Evolutionary conservation across 2,113 vertebrate species (phyloP), one percentile per base, ranked within the genome.

Genomic region (Cheilinus undulatus): DNA sequence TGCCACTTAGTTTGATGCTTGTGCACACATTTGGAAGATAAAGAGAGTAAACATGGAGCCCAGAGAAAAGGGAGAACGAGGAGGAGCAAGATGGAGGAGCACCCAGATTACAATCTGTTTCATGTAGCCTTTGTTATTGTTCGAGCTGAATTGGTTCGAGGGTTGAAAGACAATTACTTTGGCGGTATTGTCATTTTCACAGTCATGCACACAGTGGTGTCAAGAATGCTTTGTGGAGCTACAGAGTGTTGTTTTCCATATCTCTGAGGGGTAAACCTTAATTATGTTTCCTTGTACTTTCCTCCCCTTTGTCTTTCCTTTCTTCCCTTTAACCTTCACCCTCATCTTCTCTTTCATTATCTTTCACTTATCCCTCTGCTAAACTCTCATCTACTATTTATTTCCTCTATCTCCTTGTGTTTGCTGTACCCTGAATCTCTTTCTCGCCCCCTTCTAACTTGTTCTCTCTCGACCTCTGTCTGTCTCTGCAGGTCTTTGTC

Each of bases 401-500:
- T 46, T 66, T 43, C 40, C 52, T 57, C 40, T 52, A 51, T 57
- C n/a, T 26, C 5, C 51, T 40, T 42, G n/a, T n/a, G n/a, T n/a
- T n/a, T 5, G 15, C 11, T 23, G 11, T 53, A 42, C 30, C 28
- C 3, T 23, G 23, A 20, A 34, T 13, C 2, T 9, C 60, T 5
- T 53, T 27, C 34, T 26, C 36, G 20, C 22, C 0, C 42, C 49
- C n/a, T 59, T 50, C 12, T 14, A 20, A 42, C 15, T 42, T 42
- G 11, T 69, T 42, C 3, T 26, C 28, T 23, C 42, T 13, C 56
- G 5, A 2, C 61, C 49, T 65, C 38, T 36, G 10, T 66, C 73
- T 81, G 40, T 72, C 49, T 73, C 66, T 64, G 91, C 93, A 99
- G 98, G 94, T 99, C 98, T 84, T 94, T 99, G 90, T 99, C 98